Conservation (phyloP, 2,888 invertebrate genomes). For the Phymatocera aterrima region DNA sequence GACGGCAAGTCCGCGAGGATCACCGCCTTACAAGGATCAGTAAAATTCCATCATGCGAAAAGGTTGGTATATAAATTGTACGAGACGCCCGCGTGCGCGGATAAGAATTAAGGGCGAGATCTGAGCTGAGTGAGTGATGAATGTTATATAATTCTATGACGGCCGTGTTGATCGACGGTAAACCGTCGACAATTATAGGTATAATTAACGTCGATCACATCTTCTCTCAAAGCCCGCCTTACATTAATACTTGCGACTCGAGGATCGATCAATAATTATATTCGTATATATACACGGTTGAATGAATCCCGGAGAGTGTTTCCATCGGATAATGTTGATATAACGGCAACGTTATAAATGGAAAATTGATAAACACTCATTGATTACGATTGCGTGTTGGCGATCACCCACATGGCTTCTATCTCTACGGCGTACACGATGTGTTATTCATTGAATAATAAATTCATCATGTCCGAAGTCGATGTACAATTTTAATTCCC, state of each 20-base stretch:
- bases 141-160: neutral
- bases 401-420: no score
- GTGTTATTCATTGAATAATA: no score
- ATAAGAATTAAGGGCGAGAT: slow-evolving; percentile 1
- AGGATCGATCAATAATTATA: no score
- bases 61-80: neutral
- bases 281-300: no score
- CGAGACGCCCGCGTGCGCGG: neutral
- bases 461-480: no score
- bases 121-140: neutral
- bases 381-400: no score
- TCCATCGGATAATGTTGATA: no score
- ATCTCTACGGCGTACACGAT: no score
- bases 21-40: slow-evolving; percentile 21
- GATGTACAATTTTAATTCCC: no score
- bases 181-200: slow-evolving; percentile 4
- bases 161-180: slow-evolving; percentile 17
- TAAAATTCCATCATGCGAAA: neutral
- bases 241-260: neutral
- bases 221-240: neutral
- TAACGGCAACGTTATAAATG: no score
- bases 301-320: no score
- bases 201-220: slow-evolving; percentile 21
- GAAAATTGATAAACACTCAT: no score
- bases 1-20: slow-evolving; percentile 1